A percentile compares a stretch with the other conserved stretches of the same genome.
Conservation (phyloP, 2,888 invertebrate genomes). For the Eristalis tenax region DNA sequence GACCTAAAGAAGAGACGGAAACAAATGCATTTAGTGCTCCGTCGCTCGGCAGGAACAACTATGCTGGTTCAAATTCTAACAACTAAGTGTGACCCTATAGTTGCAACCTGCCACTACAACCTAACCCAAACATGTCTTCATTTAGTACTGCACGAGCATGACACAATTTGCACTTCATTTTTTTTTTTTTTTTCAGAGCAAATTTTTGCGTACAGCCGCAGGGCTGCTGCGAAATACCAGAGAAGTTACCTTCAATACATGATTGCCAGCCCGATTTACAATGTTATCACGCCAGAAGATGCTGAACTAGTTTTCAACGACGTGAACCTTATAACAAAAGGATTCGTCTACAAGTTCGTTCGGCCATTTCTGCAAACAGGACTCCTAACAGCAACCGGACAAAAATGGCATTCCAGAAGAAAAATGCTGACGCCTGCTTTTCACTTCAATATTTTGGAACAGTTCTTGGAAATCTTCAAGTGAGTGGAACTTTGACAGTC, state of each 20-base stretch:
- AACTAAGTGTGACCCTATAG: too few relatives aligned
- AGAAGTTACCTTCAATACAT: conserved; percentile 74
- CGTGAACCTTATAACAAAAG: conserved; percentile 75
- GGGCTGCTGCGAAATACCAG: conserved; percentile 44
- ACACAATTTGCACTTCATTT: too few relatives aligned
- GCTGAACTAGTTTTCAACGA: conserved; percentile 76
- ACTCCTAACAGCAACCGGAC: conserved; percentile 75
- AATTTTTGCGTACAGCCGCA: conserved; percentile 72
- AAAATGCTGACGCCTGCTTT: conserved; percentile 78
- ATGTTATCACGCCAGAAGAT: conserved; percentile 75
- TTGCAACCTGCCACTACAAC: too few relatives aligned
- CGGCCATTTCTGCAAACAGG: conserved; percentile 76
- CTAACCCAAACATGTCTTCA: neutral
- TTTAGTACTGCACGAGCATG: neutral
- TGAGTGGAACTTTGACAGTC: conserved; percentile 52
- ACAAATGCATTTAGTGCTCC: too few relatives aligned
- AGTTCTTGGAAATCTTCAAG: conserved; percentile 77
- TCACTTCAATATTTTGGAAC: conserved; percentile 77
- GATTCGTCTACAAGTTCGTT: conserved; percentile 74
- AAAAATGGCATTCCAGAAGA: conserved; percentile 77
- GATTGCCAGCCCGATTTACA: conserved; percentile 72
- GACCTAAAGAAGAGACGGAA: too few relatives aligned
- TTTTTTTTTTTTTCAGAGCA: conserved; percentile 62
- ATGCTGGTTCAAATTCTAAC: too few relatives aligned
- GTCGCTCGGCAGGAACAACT: too few relatives aligned